These are phyloP conservation scores for Corythornis vintsioides DNA, from an alignment of 2,113 vertebrate genomes.

Conservation along the genomic window DNA sequence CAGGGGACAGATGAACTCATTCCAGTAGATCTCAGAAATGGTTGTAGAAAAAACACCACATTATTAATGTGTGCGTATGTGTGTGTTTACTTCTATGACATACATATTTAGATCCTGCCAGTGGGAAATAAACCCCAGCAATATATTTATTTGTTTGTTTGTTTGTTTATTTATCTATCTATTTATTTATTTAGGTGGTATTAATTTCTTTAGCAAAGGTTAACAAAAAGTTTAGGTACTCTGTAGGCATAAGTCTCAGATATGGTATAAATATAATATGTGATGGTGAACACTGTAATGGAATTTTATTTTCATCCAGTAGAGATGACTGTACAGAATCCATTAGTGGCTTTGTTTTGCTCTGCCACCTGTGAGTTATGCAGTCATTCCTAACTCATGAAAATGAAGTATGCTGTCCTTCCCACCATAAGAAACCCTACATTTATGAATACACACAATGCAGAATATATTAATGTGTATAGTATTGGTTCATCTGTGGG, in stretches of 20 bases:
- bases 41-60: constrained; percentile 18
- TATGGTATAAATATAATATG: constrained; percentile 62
- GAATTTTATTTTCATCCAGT: constrained; percentile 63
- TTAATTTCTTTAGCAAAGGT: constrained; percentile 65
- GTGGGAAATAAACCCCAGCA: constrained; percentile 54
- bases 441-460: constrained; percentile 52
- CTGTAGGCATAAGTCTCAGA: constrained; percentile 48
- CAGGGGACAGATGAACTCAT: constrained; percentile 32
- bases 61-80: constrained; percentile 51
- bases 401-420: constrained; percentile 63
- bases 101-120: constrained; percentile 48
- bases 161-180: too few relatives aligned
- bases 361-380: constrained; percentile 67
- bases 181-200: not conserved
- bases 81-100: constrained; percentile 54
- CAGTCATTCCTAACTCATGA: constrained; percentile 68
- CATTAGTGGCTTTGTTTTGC: constrained; percentile 46
- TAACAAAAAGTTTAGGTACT: constrained; percentile 65
- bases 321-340: constrained; percentile 62
- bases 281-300: constrained; percentile 48
- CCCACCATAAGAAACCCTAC: constrained; percentile 18
- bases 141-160: constrained; percentile 63
- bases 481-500: not conserved
- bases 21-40: constrained; percentile 34
- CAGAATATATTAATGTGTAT: constrained; percentile 33